A percentile compares a stretch with the other conserved stretches of the same genome.
Conservation (phyloP, 64 coral and sea anemone species). For the Stylophora pistillata region DNA sequence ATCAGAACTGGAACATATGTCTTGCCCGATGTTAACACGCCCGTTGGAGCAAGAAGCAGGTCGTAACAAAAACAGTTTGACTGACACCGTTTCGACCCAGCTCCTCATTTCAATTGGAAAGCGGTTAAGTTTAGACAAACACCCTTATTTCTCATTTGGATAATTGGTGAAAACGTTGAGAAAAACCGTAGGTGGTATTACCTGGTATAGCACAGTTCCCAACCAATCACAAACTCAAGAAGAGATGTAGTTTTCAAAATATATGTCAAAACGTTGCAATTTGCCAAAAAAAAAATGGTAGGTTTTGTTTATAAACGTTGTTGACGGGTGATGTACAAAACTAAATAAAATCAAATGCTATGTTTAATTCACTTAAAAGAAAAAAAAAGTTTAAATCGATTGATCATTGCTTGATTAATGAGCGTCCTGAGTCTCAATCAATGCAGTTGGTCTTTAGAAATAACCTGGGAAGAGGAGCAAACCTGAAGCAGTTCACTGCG, state of each 20-base stretch:
- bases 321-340: constrained; percentile 5
- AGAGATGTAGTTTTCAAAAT: too few relatives aligned
- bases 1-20: too few relatives aligned
- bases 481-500: too few relatives aligned
- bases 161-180: not conserved
- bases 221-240: not conserved
- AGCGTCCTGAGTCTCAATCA: too few relatives aligned
- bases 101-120: not conserved
- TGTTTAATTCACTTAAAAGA: not conserved
- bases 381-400: too few relatives aligned
- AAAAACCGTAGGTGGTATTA: not conserved
- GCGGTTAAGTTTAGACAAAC: not conserved
- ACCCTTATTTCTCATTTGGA: not conserved
- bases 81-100: not conserved
- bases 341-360: not conserved
- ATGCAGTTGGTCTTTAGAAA: too few relatives aligned
- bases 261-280: not conserved
- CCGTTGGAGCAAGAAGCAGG: not conserved
- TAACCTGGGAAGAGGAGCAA: too few relatives aligned
- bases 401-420: too few relatives aligned
- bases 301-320: constrained; percentile 3
- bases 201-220: not conserved
- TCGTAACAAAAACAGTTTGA: not conserved
- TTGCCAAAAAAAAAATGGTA: not conserved
- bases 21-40: not conserved